phyloP scores from a whole-genome alignment of 1,140 invertebrate genomes.

The Geopemphigus sp. region DNA sequence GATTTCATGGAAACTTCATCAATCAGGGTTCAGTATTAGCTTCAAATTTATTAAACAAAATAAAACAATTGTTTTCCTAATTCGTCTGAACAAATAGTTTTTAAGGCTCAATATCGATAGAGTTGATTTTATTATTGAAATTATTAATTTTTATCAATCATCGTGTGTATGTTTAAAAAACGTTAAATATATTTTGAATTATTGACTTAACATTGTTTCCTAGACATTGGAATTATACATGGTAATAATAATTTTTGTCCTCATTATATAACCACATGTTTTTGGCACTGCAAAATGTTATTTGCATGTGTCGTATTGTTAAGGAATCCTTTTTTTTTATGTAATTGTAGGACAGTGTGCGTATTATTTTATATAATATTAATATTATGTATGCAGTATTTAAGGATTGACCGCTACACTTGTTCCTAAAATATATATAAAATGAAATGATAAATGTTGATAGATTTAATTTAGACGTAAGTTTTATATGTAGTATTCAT shows the following conservation, averaged over 20 bases:
- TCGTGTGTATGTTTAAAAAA: constrained; percentile 1
- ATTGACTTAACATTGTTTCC: constrained; percentile 41
- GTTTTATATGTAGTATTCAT: constrained; percentile 30
- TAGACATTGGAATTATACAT: constrained; percentile 34
- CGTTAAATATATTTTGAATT: neutral
- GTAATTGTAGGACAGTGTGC: constrained; percentile 48
- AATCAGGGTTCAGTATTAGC: constrained; percentile 49
- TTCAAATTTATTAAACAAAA: constrained; percentile 40
- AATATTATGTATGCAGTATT: constrained; percentile 49
- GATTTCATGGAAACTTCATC: constrained; percentile 48
- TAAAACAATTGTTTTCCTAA: constrained; percentile 44
- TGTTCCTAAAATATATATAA: constrained; percentile 41
- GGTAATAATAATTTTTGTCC: constrained; percentile 25
- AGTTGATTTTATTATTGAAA: constrained; percentile 22
- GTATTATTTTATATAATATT: constrained; percentile 49
- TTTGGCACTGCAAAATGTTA: constrained; percentile 31
- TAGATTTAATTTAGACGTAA: constrained; percentile 20
- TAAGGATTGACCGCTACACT: constrained; percentile 49
- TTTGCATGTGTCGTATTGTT: constrained; percentile 42
- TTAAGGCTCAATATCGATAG: constrained; percentile 40
- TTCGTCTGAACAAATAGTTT: constrained; percentile 45
- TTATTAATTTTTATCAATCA: constrained; percentile 26
- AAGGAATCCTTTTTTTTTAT: constrained; percentile 34
- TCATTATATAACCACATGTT: constrained; percentile 8
- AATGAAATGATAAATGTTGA: constrained; percentile 7